Base-by-base conservation (phyloP, 2,113 vertebrate species). In the Suncus etruscus region DNA sequence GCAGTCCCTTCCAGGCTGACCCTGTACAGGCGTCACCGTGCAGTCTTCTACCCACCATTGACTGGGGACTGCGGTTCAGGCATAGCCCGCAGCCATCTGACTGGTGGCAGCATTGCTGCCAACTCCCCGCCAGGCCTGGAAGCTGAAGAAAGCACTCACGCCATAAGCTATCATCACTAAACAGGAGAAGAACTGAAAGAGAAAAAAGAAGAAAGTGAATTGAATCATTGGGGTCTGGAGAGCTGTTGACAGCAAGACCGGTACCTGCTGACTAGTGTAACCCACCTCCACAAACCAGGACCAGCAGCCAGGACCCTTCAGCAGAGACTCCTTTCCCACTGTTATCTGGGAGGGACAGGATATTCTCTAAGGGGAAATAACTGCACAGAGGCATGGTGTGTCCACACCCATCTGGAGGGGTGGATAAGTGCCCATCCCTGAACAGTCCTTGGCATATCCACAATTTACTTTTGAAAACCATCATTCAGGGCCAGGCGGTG, bases 181-280 rank as follows among this genome's bases (percentile, higher is more conserved):
- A 6, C 98, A 97, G 0, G 97, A 98, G 0, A 99, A 99, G 97
- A 99, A 99, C 99, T 99, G 97, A 0, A 95, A 96, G 86, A 73
- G 54, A 87, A 16, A 16, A 27, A 91, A 96, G 84, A 81, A 82
- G 61, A 86, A 1, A 45, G 12, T 58, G 48, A 6, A 51, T 75
- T 75, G 75, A 93, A 68, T 32, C 61, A 18, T 68, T 1, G 48
- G 32, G 3, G 1, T 45, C 66, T 14, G 1, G 8, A 12, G 31
- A 31, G 11, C 50, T n/a, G 1, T 1, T 1, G 5, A 14, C 47
- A 31, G 6, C 7, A 70, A 0, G 16, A 10, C n/a, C 4, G 48
- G 69, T 18, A 15, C 32, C 8, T 1, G 76, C 24, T 22, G 10
- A 18, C 18, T 32, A 4, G 32, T 20, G 14, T 45, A 74, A 10